These are phyloP conservation scores for Trachythela sp. DNA, from an alignment of 64 coral and sea anemone genomes.

Conservation along the genomic window DNA sequence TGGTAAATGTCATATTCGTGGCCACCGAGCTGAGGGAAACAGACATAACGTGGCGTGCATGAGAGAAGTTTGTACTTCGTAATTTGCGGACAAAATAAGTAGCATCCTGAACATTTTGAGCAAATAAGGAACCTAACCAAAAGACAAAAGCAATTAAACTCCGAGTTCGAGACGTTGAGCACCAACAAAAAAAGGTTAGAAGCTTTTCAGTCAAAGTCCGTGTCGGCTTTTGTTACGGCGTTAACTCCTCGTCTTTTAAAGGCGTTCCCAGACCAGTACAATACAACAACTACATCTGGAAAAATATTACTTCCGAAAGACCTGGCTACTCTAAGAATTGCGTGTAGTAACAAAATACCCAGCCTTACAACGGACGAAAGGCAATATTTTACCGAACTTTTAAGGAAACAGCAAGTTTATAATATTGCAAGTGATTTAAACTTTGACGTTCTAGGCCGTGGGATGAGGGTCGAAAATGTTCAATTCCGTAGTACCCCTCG, in stretches of 20 bases:
- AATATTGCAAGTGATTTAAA: not conserved
- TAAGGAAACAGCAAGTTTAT: not conserved
- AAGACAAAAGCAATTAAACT: not conserved
- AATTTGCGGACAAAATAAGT: not conserved
- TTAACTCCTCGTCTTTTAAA: not conserved
- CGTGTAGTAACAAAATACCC: not conserved
- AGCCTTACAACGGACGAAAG: not conserved
- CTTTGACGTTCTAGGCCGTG: too few species aligned
- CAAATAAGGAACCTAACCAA: not conserved
- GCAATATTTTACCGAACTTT: not conserved
- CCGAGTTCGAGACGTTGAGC: not conserved
- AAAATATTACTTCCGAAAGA: not conserved
- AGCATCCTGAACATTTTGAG: conserved; percentile 1
- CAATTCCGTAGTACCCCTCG: too few species aligned
- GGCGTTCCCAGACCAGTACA: not conserved
- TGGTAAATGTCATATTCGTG: not conserved
- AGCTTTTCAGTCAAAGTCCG: not conserved
- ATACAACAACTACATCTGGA: not conserved
- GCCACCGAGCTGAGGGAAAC: not conserved
- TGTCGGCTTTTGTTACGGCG: not conserved
- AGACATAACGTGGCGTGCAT: not conserved
- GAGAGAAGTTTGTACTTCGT: not conserved
- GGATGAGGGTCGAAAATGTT: too few species aligned
- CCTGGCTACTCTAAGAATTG: not conserved
- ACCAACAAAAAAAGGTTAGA: not conserved